phyloP scores from a whole-genome alignment of 2,888 invertebrate genomes.

The Pyrrhia umbra region DNA sequence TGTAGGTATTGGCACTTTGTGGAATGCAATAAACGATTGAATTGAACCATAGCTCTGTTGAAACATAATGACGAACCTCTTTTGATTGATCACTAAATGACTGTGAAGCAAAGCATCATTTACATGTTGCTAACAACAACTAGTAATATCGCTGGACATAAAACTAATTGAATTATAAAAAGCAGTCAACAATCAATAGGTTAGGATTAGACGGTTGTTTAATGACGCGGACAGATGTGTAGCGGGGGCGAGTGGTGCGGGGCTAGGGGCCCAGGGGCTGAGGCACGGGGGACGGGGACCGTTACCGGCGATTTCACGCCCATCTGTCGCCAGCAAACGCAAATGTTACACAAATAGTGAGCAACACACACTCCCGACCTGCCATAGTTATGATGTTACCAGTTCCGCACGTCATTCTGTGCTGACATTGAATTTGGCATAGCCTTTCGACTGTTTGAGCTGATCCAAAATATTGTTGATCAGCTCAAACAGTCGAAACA shows the following conservation, averaged over 20 bases:
- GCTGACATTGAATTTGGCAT: too few species aligned
- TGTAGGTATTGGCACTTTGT: too few species aligned
- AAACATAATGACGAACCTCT: neutral
- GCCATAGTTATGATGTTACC: too few species aligned
- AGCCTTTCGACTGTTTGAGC: too few species aligned
- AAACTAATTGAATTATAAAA: conserved; percentile 58
- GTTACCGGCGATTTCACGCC: conserved; percentile 70
- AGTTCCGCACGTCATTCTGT: neutral
- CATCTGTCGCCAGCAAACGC: conserved; percentile 68
- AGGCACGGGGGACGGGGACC: conserved; percentile 23
- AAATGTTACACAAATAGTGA: conserved; percentile 37
- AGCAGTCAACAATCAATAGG: conserved; percentile 45
- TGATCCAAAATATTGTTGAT: too few species aligned
- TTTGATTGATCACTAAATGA: conserved; percentile 23
- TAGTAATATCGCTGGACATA: conserved; percentile 34
- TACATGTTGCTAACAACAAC: conserved; percentile 41
- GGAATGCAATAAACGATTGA: too few species aligned
- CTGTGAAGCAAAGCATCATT: conserved; percentile 17
- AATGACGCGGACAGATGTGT: conserved; percentile 49
- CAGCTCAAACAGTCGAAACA: too few species aligned
- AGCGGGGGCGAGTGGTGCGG: conserved; percentile 32
- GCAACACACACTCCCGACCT: too few species aligned
- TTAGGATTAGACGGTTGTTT: conserved; percentile 53
- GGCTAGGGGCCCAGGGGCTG: neutral
- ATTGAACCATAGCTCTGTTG: neutral